A percentile compares a stretch with the other conserved stretches of the same genome.
Evolutionary conservation across 2,113 vertebrate genomes (phyloP).

Genomic region (Mohoua ochrocephala): DNA sequence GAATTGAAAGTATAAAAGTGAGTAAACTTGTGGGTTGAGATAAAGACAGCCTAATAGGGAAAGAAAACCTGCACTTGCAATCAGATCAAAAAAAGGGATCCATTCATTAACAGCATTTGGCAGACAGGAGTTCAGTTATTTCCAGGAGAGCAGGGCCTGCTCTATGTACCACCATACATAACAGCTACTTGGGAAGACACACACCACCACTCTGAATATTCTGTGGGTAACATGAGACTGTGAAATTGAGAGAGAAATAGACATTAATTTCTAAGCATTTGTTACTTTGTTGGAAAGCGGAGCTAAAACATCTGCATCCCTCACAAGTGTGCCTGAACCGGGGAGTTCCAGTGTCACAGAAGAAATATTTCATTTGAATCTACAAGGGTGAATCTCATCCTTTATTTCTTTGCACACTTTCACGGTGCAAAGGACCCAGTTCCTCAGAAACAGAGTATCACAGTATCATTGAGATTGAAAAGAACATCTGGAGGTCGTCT

Average conservation of each 20-base stretch:
- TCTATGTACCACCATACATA: accelerated
- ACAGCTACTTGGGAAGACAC: not conserved
- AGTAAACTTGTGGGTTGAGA: not conserved
- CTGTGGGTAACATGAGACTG: no score
- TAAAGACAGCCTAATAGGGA: not conserved
- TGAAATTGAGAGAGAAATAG: not conserved
- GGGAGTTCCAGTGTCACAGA: not conserved
- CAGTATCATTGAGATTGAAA: not conserved
- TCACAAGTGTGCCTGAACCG: not conserved
- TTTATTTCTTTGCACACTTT: not conserved
- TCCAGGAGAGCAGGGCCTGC: not conserved
- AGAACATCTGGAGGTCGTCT: not conserved
- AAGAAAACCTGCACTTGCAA: not conserved
- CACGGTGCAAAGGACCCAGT: not conserved
- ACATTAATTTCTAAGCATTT: not conserved
- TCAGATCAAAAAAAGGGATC: not conserved
- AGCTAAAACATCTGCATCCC: not conserved
- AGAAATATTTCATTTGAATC: not conserved
- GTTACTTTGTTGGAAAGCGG: not conserved
- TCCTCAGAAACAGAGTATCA: not conserved
- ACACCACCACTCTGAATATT: not conserved
- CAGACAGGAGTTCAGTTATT: not conserved
- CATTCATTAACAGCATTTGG: accelerated
- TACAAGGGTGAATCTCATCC: not conserved
- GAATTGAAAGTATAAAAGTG: not conserved